Evolutionary conservation across 2,888 invertebrate genomes (phyloP), one percentile per base, ranked within the genome.

Genomic region (Paralinhomoeus sp.): DNA sequence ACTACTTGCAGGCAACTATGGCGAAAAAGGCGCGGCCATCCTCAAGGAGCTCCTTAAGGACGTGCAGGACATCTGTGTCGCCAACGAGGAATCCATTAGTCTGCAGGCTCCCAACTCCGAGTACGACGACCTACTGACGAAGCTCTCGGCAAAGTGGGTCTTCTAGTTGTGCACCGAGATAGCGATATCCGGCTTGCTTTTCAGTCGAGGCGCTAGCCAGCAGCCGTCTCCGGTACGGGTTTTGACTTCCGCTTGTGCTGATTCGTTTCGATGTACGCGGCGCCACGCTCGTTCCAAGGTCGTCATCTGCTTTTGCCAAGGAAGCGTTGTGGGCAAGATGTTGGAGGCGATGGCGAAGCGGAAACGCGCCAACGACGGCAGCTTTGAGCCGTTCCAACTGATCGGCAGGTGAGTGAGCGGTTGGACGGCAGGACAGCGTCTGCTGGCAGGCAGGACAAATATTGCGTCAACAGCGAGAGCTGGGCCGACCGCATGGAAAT

Each of bases 221-320:
- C 31, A 31, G 31, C 12, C 9, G 31, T 12, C 9, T 12, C 15
- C 31, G 15, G 7, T 31, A 31, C 15, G 31, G 15, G 15, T 5
- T 35, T 18, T 5, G 18, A 35, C 35, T 15, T 35, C 18, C 9
- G 17, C 9, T 5, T 35, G 3, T 17, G 9, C 18, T n/a, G 18
- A 35, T 21, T 20, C 3, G 3, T 12, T 7, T 37, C 35, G 9
- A n/a, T 12, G n/a, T 35, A 31, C 31, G 9, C 31, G 15, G 12
- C 15, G 12, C 9, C 31, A 12, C 31, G 18, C 35, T 12, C 35
- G 3, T 3, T 35, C 35, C 27, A 35, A 49, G 50, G 61, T 58
- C 13, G 54, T 55, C 27, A 57, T 78, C 20, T 80, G 79, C 62
- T 79, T 80, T 70, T 80, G 79, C 64, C 77, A 79, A 62, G 79